Base-by-base conservation (phyloP, 1,140 invertebrate species). In the Apis cerana region DNA sequence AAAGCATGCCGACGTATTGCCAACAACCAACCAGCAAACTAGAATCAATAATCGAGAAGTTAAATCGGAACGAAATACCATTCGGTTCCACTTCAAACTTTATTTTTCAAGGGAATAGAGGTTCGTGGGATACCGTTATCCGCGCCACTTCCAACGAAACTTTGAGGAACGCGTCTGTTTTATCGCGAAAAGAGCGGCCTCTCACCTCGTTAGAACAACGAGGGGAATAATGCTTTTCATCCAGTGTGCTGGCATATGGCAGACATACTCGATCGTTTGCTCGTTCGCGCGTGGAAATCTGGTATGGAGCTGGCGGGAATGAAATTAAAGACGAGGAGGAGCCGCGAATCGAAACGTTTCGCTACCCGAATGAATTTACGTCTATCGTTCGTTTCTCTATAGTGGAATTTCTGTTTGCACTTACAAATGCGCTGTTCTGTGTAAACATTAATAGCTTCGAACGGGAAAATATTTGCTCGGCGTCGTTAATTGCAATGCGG, bases 161-260 rank as follows among this genome's bases (percentile, higher is more conserved):
- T 27, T 77, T 74, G 12, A n/a, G 5, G n/a, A 33, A 69, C 78
- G 70, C 65, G 43, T 70, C 11, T 21, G 69, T 77, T 77, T 43
- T 58, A 69, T 69, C 54, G 12, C 13, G 23, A 56, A 77, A 77
- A 82, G 54, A 52, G 27, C 56, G 58, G 33, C 33, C 27, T 54
- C 17, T 69, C n/a, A 13, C 62, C 64, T 64, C 65, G 65, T 86
- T 72, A 64, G 54, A 80, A 80, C 67, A 54, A 69, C 68, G 43
- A 78, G 58, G 62, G 48, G 80, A 87, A 86, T 82, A 83, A 83
- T 86, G 74, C 72, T 87, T 86, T 86, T 64, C 81, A 88, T 84
- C 68, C 27, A 33, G 48, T n/a, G 59, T 62, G 70, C 62, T 48
- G 77, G 71, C 75, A 59, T 76, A 86, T 68, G 71, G 71, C 27